A percentile compares a stretch with the other conserved stretches of the same genome.
Evolutionary conservation across 2,113 vertebrate genomes (phyloP).

Genomic region (Brachirus orientalis): DNA sequence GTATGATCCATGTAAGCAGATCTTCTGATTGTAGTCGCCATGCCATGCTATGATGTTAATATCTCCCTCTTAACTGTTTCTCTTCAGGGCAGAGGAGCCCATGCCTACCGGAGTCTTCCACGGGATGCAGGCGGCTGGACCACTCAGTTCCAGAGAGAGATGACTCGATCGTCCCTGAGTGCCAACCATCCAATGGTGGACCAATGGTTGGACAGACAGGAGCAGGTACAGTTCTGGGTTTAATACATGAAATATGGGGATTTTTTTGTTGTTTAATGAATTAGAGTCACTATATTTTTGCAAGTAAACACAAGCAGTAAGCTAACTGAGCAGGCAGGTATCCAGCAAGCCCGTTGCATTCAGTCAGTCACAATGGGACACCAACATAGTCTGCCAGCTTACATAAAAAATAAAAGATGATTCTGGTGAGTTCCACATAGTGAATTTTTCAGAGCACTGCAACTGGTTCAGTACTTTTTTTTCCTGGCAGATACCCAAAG

Average conservation of each 20-base stretch:
- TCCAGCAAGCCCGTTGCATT: neutral
- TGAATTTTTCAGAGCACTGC: neutral
- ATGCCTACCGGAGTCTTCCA: slow-evolving; percentile 94
- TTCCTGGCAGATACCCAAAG: neutral
- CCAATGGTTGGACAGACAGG: slow-evolving; percentile 94
- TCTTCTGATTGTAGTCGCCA: no score
- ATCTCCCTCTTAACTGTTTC: neutral
- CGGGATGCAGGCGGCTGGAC: slow-evolving; percentile 90
- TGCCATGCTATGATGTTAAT: neutral
- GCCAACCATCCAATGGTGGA: slow-evolving; percentile 99
- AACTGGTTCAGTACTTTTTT: neutral
- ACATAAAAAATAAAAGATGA: neutral
- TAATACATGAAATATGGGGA: neutral
- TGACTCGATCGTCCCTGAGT: slow-evolving; percentile 93
- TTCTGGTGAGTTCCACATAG: neutral
- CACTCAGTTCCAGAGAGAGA: slow-evolving; percentile 96
- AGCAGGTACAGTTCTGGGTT: slow-evolving; percentile 85
- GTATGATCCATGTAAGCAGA: neutral
- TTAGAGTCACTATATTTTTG: neutral
- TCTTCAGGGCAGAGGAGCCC: slow-evolving; percentile 72
- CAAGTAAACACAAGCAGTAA: neutral
- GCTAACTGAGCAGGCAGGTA: neutral
- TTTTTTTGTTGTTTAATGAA: neutral
- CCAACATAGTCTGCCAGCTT: neutral
- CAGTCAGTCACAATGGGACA: neutral